Conservation (phyloP, 2,888 invertebrate genomes). For the Myopa tessellatipennis region DNA sequence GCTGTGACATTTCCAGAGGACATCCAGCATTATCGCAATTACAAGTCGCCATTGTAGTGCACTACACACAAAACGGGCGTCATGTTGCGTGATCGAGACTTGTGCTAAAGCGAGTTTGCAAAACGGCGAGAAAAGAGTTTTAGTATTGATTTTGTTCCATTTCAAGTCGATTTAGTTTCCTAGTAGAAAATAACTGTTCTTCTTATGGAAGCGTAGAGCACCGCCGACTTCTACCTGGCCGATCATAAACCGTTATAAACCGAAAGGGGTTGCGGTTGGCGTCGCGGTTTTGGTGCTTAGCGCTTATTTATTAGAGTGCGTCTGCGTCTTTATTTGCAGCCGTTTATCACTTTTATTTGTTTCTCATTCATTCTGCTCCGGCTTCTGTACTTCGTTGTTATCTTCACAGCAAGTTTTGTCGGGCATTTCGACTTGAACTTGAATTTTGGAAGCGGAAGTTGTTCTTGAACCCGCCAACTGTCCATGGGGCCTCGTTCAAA, state of each 20-base stretch:
- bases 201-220: not conserved
- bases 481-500: not conserved
- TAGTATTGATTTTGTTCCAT: too few relatives aligned
- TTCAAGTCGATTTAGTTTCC: too few relatives aligned
- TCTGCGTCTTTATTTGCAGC: slow-evolving; percentile 41
- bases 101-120: too few relatives aligned
- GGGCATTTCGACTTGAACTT: slow-evolving; percentile 40
- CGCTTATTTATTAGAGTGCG: slow-evolving; percentile 38
- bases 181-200: too few relatives aligned
- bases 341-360: slow-evolving; percentile 44
- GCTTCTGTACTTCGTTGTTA: not conserved
- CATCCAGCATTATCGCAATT: slow-evolving; percentile 36
- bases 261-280: not conserved
- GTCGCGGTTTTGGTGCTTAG: slow-evolving; percentile 1
- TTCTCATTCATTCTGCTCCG: slow-evolving; percentile 26
- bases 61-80: not conserved
- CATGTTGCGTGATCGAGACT: not conserved
- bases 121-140: too few relatives aligned
- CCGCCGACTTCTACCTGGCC: too few relatives aligned
- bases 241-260: not conserved
- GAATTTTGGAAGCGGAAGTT: slow-evolving; percentile 41
- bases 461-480: slow-evolving; percentile 25
- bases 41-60: slow-evolving; percentile 26
- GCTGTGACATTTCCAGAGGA: slow-evolving; percentile 14
- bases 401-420: slow-evolving; percentile 8